These are phyloP conservation scores for Sibirionetta formosa DNA, from an alignment of 2,797 vertebrate genomes.

Conservation along the genomic window DNA sequence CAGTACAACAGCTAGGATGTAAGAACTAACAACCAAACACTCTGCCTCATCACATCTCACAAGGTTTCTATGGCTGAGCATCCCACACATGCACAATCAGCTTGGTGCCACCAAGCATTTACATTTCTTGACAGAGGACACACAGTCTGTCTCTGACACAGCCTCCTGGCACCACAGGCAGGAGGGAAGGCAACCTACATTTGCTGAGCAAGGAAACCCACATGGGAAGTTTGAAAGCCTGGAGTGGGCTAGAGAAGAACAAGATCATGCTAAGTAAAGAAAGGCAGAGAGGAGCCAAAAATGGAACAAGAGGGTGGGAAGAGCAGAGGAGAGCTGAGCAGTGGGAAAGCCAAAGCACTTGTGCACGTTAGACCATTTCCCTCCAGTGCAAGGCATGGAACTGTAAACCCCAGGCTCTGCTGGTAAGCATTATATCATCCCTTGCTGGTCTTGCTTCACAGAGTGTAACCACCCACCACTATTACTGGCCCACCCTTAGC, in stretches of 20 bases:
- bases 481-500: rapidly evolving
- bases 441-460: background rate
- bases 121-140: rapidly evolving
- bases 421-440: background rate
- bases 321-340: background rate
- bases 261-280: background rate
- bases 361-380: rapidly evolving
- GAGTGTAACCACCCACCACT: rapidly evolving
- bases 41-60: background rate
- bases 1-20: background rate
- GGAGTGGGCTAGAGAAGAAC: background rate
- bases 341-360: rapidly evolving
- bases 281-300: background rate
- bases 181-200: background rate
- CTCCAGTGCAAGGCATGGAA: rapidly evolving
- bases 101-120: background rate
- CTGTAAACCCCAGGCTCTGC: background rate
- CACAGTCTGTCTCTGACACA: background rate
- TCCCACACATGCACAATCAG: background rate
- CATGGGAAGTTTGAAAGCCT: background rate
- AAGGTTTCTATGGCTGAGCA: background rate
- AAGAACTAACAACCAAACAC: background rate
- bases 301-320: rapidly evolving
- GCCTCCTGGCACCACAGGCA: background rate
- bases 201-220: background rate